Base-by-base conservation (phyloP, 1,140 invertebrate species). In the Drosophila obscura region DNA sequence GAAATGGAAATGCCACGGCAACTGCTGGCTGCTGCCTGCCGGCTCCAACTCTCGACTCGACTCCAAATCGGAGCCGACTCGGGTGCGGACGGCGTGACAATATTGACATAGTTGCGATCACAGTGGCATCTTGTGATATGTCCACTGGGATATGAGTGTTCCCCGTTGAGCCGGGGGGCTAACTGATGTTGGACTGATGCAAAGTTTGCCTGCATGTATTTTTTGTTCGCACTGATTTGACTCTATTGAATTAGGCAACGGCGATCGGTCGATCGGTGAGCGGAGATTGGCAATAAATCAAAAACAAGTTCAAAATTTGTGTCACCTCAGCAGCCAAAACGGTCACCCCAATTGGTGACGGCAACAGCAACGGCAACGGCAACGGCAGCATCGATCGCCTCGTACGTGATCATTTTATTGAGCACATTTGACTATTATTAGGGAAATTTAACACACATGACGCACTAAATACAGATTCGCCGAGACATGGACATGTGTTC, bases 361-460 rank as follows among this genome's bases (percentile, higher is more conserved):
- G 3, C 50, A 67, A 41, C 55, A 43, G 35, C 48, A 52, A 41
- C 35, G 16, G 73, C 57, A 43, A 57, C 22, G 26, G 6, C 26
- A 31, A 7, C 8, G 22, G 22, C 51, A 65, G 56, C 59, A 73
- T 73, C 66, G 62, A 79, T 69, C 72, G 83, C 75, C 72, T 82
- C 63, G 82, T 87, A 87, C 82, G 82, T 87, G 82, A 82, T 64
- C 71, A 87, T 72, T 88, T 89, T 88, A 88, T 88, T 89, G 80
- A 88, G 80, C 85, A 87, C 84, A 90, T 90, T 90, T 90, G 87
- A 90, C 88, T 90, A 90, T 90, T 90, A 90, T 90, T 90, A 90
- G 88, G 87, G 87, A 90, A 90, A 90, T 90, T 80, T 80, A 62
- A 77, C 71, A 73, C 73, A 75, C 77, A 72, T 69, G 67, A 71